phyloP scores from a whole-genome alignment of 2,888 invertebrate genomes.

The Labia minor region DNA sequence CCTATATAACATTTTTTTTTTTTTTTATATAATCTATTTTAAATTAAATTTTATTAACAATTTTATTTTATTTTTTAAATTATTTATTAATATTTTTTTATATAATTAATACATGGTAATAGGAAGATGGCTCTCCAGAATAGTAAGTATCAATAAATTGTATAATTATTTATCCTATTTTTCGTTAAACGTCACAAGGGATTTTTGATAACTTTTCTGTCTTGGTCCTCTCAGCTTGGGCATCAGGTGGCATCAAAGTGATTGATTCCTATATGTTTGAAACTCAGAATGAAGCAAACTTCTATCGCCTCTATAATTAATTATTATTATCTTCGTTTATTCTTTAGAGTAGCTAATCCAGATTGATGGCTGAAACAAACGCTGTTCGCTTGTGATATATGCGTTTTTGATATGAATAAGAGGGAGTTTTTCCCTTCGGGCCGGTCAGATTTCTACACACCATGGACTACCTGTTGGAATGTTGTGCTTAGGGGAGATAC shows the following conservation, averaged over 20 bases:
- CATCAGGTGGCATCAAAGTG: neutral
- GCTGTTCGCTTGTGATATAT: neutral
- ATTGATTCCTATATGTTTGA: conserved; percentile 5
- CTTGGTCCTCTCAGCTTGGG: neutral
- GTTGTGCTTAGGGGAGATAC: neutral
- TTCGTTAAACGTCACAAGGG: neutral
- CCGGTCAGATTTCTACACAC: neutral
- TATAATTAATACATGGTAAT: no score
- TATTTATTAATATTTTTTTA: no score
- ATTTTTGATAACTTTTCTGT: neutral
- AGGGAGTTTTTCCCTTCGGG: neutral
- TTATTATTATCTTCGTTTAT: conserved; percentile 1
- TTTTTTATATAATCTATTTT: no score
- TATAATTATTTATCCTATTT: neutral
- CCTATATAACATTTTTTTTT: no score
- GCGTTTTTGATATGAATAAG: neutral
- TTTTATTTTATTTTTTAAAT: no score
- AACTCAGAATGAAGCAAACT: neutral
- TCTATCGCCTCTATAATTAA: neutral
- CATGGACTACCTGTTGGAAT: neutral
- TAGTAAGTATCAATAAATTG: neutral
- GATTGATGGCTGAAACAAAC: neutral
- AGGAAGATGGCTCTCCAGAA: no score
- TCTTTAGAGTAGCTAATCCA: neutral
- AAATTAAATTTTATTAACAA: no score